Percentiles rank a stretch among this genome's conserved stretches.
Conservation (phyloP, 2,888 invertebrate genomes). For the Thumatha senex region DNA sequence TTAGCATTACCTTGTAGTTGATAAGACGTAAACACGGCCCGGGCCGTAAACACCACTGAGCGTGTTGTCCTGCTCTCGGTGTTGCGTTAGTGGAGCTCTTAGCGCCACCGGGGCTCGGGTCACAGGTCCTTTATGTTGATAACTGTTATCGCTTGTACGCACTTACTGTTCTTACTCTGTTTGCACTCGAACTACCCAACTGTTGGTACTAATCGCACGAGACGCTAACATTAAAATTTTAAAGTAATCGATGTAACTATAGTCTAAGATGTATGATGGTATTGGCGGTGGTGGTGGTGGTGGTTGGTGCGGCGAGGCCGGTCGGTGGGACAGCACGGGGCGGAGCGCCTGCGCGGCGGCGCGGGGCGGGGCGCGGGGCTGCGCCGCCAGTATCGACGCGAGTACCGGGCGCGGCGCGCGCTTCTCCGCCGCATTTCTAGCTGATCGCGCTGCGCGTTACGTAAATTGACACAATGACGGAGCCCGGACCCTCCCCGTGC, state of each 20-base stretch:
- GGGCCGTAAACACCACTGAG: background rate
- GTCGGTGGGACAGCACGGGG: background rate
- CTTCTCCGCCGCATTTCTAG: slow-evolving; percentile 62
- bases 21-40: slow-evolving; percentile 2
- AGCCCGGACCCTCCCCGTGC: slow-evolving; percentile 77
- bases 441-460: slow-evolving; percentile 63
- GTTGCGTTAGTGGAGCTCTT: background rate
- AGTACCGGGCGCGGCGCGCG: slow-evolving; percentile 82
- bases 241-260: slow-evolving; percentile 9
- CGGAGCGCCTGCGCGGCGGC: slow-evolving; percentile 28
- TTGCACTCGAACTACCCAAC: background rate
- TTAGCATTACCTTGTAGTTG: background rate
- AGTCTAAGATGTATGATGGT: slow-evolving; percentile 3
- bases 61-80: background rate
- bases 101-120: slow-evolving; percentile 11
- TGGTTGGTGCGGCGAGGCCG: slow-evolving; percentile 8
- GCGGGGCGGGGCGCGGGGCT: slow-evolving; percentile 51
- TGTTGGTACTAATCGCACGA: slow-evolving; percentile 23
- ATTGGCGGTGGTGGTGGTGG: slow-evolving; percentile 14
- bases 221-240: slow-evolving; percentile 10
- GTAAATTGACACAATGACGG: slow-evolving; percentile 77
- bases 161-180: background rate
- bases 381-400: slow-evolving; percentile 81
- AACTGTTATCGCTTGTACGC: slow-evolving; percentile 16
- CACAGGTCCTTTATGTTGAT: slow-evolving; percentile 22